Percentiles rank a stretch among this genome's conserved stretches.
These are phyloP conservation scores for Panorpa germanica DNA, from an alignment of 2,888 invertebrate genomes.

Conservation along the genomic window DNA sequence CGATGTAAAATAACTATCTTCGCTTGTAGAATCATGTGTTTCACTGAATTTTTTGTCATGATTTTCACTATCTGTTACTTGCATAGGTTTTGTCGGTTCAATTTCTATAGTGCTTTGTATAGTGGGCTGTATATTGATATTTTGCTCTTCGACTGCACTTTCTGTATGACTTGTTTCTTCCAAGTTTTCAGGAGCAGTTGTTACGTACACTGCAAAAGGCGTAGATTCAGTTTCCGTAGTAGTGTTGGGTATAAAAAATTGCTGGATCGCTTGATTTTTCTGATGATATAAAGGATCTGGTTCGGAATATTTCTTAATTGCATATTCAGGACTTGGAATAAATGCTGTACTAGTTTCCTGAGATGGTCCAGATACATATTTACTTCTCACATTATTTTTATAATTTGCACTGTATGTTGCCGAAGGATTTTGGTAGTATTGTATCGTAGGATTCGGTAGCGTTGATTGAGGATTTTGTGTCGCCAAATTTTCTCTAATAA, in stretches of 20 bases:
- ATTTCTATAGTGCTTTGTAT: too few species aligned
- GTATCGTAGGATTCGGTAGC: constrained; percentile 22
- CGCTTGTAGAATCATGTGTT: too few species aligned
- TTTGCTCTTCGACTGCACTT: too few species aligned
- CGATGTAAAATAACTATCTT: too few species aligned
- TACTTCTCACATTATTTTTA: too few species aligned
- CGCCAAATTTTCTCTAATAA: constrained; percentile 14
- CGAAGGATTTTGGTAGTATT: too few species aligned
- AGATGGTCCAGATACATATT: neutral
- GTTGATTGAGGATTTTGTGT: constrained; percentile 15
- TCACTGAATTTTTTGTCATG: too few species aligned
- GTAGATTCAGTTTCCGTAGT: too few species aligned
- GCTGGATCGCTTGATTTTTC: constrained; percentile 20
- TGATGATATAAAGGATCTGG: constrained; percentile 26
- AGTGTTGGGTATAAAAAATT: constrained; percentile 18
- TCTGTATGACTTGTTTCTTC: too few species aligned
- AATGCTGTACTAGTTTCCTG: constrained; percentile 14
- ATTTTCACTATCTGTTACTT: neutral
- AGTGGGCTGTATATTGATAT: too few species aligned
- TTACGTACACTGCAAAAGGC: too few species aligned
- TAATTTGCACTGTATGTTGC: constrained; percentile 10
- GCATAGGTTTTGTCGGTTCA: constrained; percentile 9
- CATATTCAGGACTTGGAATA: constrained; percentile 20
- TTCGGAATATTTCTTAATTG: constrained; percentile 25
- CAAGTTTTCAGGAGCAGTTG: too few species aligned